Conservation (phyloP, 1,140 invertebrate species). For the Pogonus chalceus region DNA sequence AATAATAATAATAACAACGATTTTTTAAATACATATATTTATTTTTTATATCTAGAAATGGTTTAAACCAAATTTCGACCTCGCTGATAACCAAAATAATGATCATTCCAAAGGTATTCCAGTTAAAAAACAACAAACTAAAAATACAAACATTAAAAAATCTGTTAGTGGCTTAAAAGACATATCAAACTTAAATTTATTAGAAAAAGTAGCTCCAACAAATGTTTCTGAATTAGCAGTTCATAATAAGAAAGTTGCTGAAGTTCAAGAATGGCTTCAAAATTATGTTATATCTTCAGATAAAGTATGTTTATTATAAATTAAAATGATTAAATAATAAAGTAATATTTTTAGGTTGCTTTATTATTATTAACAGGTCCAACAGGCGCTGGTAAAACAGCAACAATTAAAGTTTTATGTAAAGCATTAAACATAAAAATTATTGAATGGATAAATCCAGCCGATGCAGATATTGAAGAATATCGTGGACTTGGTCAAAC, state of each 20-base stretch:
- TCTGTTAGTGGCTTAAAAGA: not conserved
- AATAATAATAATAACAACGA: too few species aligned
- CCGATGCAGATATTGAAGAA: not conserved
- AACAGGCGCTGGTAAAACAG: constrained; percentile 12
- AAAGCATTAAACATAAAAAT: not conserved
- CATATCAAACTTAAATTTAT: not conserved
- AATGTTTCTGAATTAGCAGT: constrained; percentile 9
- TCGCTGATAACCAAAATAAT: not conserved
- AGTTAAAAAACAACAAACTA: not conserved
- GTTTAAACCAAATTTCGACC: not conserved
- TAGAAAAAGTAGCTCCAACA: constrained; percentile 1
- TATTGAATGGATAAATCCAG: constrained; percentile 11
- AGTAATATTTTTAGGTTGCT: not conserved
- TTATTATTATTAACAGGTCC: constrained; percentile 12
- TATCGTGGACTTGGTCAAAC: not conserved
- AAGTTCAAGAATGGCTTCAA: constrained; percentile 10
- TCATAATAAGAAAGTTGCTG: constrained; percentile 10
- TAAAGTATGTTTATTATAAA: not conserved
- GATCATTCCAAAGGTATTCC: not conserved
- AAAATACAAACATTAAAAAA: not conserved
- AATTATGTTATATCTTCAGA: not conserved
- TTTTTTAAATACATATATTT: too few species aligned
- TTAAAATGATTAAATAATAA: not conserved
- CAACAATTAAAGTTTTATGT: constrained; percentile 7
- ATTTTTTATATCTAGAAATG: not conserved